Base-by-base conservation (phyloP, 2,888 invertebrate genomes). In the Drosophila atroscutellata region DNA sequence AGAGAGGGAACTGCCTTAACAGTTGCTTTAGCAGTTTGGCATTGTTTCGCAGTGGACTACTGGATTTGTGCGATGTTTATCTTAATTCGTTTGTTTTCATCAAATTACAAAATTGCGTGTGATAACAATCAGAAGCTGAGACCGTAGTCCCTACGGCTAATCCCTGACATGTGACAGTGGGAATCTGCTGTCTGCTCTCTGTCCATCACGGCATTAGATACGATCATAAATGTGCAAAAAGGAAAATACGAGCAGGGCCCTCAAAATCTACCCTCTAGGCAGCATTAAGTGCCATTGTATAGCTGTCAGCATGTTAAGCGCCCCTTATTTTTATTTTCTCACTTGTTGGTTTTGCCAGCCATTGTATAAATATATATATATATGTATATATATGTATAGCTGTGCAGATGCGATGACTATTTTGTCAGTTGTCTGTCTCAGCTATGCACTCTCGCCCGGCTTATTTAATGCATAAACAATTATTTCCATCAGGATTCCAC, bases 21-120 rank as follows among this genome's bases (percentile, higher is more conserved):
- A 42, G 49, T 50, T 36, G 45, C 45, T 15, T 45, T 15, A 24
- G 30, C 18, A 26, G 37, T 57, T 26, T 18, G 7, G 26, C 56
- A 54, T 76, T 76, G 75, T 79, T 59, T 24, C 28, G 45, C 37
- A 36, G 49, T 30, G 49, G 45, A 71, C 86, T 83, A 85, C 88
- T 76, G 83, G 76, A 88, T 84, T 80, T 75, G 59, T 62, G 75
- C 64, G 90, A 90, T 88, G 77, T 82, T 81, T 86, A 86, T 87
- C 86, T 87, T 81, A 92, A 92, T 89, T 91, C 90, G 90, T 92
- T 91, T 91, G 91, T 91, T 91, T 91, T 91, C 88, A 92, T 91
- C 90, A 92, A 90, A 92, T 91, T 91, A 91, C 92, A 91, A 91
- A 91, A 92, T 92, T 92, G 91, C 90, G 90, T 91, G 91, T 80